A percentile compares a stretch with the other conserved stretches of the same genome.
Evolutionary conservation across 2,113 vertebrate species (phyloP).

Genomic region (Rhineura floridana): DNA sequence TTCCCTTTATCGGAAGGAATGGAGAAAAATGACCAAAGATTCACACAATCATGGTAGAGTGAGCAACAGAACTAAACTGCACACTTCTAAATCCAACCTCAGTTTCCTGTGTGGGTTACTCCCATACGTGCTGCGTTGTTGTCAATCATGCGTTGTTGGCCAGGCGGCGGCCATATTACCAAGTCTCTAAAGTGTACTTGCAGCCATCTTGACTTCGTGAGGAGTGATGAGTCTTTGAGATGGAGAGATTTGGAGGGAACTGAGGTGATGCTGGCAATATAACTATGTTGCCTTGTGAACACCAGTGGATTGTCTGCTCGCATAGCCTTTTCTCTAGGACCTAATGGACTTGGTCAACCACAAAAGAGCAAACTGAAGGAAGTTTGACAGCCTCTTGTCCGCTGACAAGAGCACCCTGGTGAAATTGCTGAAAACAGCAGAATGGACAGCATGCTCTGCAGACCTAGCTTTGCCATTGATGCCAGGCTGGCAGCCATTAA

Average conservation of each 20-base stretch:
- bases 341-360: neutral
- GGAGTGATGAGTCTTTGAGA: neutral
- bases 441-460: neutral
- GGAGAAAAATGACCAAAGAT: neutral
- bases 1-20: neutral
- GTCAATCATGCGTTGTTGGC: neutral
- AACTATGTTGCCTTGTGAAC: neutral
- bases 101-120: neutral
- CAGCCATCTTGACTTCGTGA: neutral
- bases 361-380: neutral
- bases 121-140: neutral
- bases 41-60: neutral
- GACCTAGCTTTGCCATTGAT: too few relatives aligned
- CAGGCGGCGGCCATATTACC: neutral
- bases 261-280: neutral
- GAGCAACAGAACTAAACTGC: neutral
- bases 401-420: neutral
- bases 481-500: neutral
- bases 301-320: neutral
- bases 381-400: neutral
- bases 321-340: neutral
- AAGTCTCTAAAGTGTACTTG: neutral
- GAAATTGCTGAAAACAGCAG: neutral
- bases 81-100: neutral
- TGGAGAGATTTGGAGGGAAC: neutral